These are phyloP conservation scores for Zalophus californianus DNA, from an alignment of 2,797 vertebrate species.

Conservation along the genomic window DNA sequence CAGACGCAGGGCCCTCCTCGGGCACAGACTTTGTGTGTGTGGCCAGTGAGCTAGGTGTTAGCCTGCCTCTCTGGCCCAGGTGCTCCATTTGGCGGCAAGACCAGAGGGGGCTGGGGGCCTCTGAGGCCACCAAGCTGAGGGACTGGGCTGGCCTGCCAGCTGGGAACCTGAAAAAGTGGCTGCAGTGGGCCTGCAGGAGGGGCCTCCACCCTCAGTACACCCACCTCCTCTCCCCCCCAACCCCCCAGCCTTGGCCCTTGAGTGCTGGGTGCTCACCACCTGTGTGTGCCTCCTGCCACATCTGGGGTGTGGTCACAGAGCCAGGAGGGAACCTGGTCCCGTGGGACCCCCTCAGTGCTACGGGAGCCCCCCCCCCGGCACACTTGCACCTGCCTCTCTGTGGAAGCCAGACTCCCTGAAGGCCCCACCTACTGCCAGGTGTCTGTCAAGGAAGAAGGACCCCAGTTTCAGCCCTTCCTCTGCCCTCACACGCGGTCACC, in stretches of 20 bases:
- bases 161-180: background rate
- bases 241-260: too few species aligned
- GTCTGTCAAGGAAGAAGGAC: background rate
- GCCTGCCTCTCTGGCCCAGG: background rate
- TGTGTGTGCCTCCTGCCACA: fast-evolving
- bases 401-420: background rate
- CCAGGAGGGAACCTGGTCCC: background rate
- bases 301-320: background rate
- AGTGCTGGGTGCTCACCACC: too few species aligned
- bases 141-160: background rate
- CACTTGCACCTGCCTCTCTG: background rate
- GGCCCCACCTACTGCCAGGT: background rate
- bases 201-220: background rate
- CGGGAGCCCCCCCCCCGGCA: fast-evolving
- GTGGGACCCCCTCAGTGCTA: fast-evolving
- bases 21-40: background rate
- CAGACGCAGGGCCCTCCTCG: fast-evolving
- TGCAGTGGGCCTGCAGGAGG: background rate
- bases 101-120: background rate
- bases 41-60: fast-evolving
- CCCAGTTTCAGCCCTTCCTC: background rate
- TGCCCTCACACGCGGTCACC: fast-evolving
- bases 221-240: background rate
- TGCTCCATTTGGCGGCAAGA: background rate
- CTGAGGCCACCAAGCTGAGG: background rate